Conservation (phyloP, 2,797 vertebrate species). For the Artibeus jamaicensis region DNA sequence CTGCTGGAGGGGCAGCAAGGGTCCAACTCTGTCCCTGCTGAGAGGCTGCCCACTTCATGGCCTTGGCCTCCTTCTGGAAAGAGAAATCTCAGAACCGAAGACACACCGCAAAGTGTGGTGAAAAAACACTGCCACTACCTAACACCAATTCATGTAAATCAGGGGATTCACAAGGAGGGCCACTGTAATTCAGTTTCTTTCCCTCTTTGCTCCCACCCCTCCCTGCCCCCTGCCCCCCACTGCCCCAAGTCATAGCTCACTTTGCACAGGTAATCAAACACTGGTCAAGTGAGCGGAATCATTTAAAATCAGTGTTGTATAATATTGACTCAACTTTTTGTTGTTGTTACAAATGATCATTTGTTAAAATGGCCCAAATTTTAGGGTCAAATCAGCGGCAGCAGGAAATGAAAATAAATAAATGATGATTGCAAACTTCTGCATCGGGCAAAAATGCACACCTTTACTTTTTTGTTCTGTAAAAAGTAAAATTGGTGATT, state of each 20-base stretch:
- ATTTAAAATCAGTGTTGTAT: not conserved
- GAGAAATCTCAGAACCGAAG: not conserved
- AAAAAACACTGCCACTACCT: not conserved
- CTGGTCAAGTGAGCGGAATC: not conserved
- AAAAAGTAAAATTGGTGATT: constrained; percentile 37
- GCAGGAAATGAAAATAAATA: constrained; percentile 2
- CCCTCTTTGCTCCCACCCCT: rapidly evolving
- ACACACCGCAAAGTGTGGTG: not conserved
- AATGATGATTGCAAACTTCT: not conserved
- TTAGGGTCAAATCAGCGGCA: not conserved
- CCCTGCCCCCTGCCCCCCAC: not conserved
- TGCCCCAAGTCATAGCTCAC: not conserved
- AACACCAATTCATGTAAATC: not conserved
- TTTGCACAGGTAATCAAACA: not conserved
- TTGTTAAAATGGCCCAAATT: constrained; percentile 9
- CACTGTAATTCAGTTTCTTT: not conserved
- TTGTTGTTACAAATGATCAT: not conserved
- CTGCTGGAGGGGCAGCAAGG: not conserved
- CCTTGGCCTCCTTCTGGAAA: not conserved
- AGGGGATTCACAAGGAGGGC: not conserved
- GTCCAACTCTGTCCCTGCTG: not conserved
- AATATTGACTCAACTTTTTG: not conserved
- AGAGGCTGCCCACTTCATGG: not conserved
- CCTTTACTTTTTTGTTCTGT: not conserved
- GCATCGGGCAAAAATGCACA: not conserved